Conservation (phyloP, 2,888 invertebrate genomes). For the Agonopterix subpropinquella region DNA sequence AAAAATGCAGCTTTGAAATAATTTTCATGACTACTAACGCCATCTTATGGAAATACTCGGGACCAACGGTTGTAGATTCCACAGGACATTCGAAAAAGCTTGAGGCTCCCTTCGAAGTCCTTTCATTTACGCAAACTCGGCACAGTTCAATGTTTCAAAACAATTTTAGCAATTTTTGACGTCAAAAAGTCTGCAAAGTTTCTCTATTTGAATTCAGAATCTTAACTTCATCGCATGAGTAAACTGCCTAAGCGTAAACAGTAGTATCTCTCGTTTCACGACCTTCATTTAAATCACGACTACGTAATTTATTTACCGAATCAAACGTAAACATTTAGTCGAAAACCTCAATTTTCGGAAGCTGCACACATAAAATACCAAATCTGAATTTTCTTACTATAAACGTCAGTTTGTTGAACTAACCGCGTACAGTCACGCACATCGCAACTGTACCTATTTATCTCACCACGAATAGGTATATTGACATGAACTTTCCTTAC, state of each 20-base stretch:
- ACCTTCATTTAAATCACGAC: not conserved
- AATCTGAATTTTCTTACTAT: not conserved
- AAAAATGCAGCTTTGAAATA: too few relatives aligned
- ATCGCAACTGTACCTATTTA: not conserved
- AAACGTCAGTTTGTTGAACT: not conserved
- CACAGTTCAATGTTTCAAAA: too few relatives aligned
- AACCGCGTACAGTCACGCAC: conserved; percentile 2
- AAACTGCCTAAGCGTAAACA: not conserved
- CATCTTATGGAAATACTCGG: too few relatives aligned
- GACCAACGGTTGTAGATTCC: too few relatives aligned
- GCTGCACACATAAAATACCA: conserved; percentile 3
- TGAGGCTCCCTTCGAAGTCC: too few relatives aligned
- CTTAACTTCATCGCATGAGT: not conserved
- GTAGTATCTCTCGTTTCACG: not conserved
- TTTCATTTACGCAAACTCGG: too few relatives aligned
- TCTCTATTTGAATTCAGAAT: too few relatives aligned
- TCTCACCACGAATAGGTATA: conserved; percentile 2
- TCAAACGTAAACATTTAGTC: not conserved
- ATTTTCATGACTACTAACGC: too few relatives aligned
- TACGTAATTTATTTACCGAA: not conserved
- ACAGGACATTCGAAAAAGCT: too few relatives aligned
- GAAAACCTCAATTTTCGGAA: conserved; percentile 6
- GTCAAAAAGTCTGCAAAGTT: too few relatives aligned
- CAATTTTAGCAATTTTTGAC: too few relatives aligned
- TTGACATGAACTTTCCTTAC: conserved; percentile 4